phyloP scores from a whole-genome alignment of 2,888 invertebrate species.

The Drosophila antonietae region DNA sequence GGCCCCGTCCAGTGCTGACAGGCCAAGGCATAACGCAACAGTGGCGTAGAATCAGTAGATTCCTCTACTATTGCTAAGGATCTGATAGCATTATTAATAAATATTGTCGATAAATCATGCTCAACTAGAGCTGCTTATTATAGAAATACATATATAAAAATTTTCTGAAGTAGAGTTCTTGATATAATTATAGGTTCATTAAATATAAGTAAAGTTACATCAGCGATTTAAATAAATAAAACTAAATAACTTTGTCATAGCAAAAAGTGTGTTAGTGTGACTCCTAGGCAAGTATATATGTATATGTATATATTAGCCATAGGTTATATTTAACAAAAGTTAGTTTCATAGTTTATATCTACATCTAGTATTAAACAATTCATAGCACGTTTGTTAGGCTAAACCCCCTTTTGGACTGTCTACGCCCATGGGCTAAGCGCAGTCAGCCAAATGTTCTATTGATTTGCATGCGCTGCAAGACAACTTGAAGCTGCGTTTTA shows the following conservation, averaged over 20 bases:
- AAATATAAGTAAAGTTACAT: no score
- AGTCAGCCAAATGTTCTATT: conserved; percentile 68
- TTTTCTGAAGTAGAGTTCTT: no score
- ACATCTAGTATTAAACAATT: background rate
- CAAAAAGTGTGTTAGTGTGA: no score
- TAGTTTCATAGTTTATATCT: background rate
- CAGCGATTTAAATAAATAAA: no score
- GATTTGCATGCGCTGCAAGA: conserved; percentile 65
- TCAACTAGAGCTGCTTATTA: background rate
- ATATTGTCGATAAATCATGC: background rate
- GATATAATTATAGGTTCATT: no score
- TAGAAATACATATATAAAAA: background rate
- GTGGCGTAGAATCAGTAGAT: background rate
- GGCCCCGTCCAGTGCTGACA: background rate
- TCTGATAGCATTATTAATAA: background rate
- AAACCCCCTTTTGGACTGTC: background rate
- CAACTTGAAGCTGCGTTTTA: conserved; percentile 21
- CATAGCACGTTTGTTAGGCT: background rate
- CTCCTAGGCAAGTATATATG: background rate
- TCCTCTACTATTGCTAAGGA: background rate
- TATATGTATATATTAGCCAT: background rate
- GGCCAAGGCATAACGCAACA: background rate
- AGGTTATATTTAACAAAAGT: background rate
- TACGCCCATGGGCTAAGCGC: conserved; percentile 10
- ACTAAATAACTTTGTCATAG: no score